phyloP scores from a whole-genome alignment of 1,140 invertebrate species.

The Zaprionus ghesquierei region DNA sequence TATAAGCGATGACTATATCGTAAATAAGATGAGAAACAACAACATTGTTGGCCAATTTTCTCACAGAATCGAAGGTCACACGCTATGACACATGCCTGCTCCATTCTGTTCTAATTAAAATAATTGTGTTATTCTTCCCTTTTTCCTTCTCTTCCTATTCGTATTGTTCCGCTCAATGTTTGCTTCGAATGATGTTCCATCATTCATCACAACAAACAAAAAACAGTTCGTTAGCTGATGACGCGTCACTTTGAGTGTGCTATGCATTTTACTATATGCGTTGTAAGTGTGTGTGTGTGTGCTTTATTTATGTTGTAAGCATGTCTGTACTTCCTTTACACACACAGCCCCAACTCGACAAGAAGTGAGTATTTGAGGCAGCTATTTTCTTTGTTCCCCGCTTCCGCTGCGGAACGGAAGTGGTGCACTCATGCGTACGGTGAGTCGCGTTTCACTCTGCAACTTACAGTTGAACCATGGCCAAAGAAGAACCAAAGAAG shows the following conservation, averaged over 20 bases:
- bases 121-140: conserved; percentile 31
- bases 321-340: conserved; percentile 62
- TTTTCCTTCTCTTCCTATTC: background rate
- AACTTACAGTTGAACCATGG: conserved; percentile 44
- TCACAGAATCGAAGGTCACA: conserved; percentile 55
- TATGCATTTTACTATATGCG: conserved; percentile 36
- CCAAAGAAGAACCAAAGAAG: conserved; percentile 31
- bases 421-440: conserved; percentile 73
- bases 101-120: conserved; percentile 50
- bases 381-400: conserved; percentile 57
- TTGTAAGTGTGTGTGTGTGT: background rate
- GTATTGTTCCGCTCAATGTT: conserved; percentile 1
- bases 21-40: conserved; percentile 15
- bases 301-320: conserved; percentile 8
- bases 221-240: conserved; percentile 44
- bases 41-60: conserved; percentile 39
- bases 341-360: background rate
- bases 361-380: conserved; percentile 27
- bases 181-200: conserved; percentile 14
- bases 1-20: conserved; percentile 55
- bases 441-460: conserved; percentile 48
- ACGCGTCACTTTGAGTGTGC: conserved; percentile 40
- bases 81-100: conserved; percentile 10
- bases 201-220: conserved; percentile 37
- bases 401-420: conserved; percentile 74